Base-by-base conservation (phyloP, 2,888 invertebrate genomes). In the Xiphydria camelus region DNA sequence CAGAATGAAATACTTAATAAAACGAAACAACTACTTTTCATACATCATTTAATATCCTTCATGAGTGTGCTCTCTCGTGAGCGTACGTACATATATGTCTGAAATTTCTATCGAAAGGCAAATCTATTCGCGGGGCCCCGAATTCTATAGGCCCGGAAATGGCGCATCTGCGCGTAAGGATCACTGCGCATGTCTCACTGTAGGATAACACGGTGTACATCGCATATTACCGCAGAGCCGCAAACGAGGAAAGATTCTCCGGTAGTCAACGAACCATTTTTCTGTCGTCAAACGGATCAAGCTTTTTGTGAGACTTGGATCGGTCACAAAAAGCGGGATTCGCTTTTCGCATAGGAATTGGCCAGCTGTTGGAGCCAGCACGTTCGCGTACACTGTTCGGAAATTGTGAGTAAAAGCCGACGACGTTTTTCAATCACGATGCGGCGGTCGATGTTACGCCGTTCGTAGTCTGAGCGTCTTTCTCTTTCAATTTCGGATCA, bases 301-400 rank as follows among this genome's bases (percentile, higher is more conserved):
- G 74, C 75, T 74, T 75, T 75, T 73, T 73, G 74, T 75, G 75
- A 75, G 67, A 74, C 59, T 71, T 69, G 74, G 73, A 73, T 74
- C 73, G 66, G 57, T 75, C 75, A 74, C 75, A 75, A 74, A 75
- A 74, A 74, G 75, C 75, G 66, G 74, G 75, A 74, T 75, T 75
- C 75, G 73, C 74, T 75, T 75, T 75, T 75, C 75, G 75, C 62
- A 68, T 70, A 72, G 73, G 68, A 75, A 72, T 70, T 70, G 67
- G 72, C 66, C 52, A 59, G 61, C 56, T 51, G 45, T 50, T 15
- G 54, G 55, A 59, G 57, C 45, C 50, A 56, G 51, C 50, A 49
- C 49, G 51, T 51, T 34, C 20, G 17, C 34, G 26, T 9, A 9
- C 14, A 1, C 26, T 49, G 41, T 37, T 18, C 12, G 9, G 54